Evolutionary conservation across 92 coral and sea anemone genomes (phyloP), one percentile per base, ranked within the genome.

Genomic region (Epizoanthus illoricatus): DNA sequence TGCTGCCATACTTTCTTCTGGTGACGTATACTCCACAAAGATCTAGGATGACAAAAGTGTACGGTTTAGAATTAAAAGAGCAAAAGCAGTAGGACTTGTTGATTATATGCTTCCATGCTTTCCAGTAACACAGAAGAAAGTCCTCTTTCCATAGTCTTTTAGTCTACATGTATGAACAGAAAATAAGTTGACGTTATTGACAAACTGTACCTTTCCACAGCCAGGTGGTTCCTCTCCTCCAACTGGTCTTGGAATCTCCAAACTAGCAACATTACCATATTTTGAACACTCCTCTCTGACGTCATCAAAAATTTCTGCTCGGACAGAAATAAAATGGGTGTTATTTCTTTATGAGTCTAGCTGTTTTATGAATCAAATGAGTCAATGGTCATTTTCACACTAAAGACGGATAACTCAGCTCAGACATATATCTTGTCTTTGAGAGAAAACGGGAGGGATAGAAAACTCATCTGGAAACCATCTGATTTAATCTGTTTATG

Each of bases 241-340:
- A 16, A 94, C 89, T 1, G 98, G 98, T 84, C 98, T 75, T 21
- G 98, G 98, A 43, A 95, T 93, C 88, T 95, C 98, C 79, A 95
- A 80, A 75, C 98, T 91, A 57, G 85, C 92, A 18, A 95, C 94
- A 76, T 85, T 91, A 5, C 98, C 98, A 83, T 91, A 95, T 81
- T 95, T 95, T 23, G 92, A 85, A 81, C 98, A 95, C 68, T 95
- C 98, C 12, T 92, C 92, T 18, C 98, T 92, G 6, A 95, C 98
- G 67, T 95, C 98, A 71, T 95, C 98, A 87, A 87, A 91, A 74
- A 95, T 95, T 89, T 95, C 98, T 94, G 75, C 36, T 73, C 33
- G 61, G 13, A 59, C 5, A 85, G 71, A 57, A 83, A 76, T 9
- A 52, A 9, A 52, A 52, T 3, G 11, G 13, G 56, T 28, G 36